Conservation (phyloP, 2,888 invertebrate genomes). For the Chrysodeixis includens region DNA sequence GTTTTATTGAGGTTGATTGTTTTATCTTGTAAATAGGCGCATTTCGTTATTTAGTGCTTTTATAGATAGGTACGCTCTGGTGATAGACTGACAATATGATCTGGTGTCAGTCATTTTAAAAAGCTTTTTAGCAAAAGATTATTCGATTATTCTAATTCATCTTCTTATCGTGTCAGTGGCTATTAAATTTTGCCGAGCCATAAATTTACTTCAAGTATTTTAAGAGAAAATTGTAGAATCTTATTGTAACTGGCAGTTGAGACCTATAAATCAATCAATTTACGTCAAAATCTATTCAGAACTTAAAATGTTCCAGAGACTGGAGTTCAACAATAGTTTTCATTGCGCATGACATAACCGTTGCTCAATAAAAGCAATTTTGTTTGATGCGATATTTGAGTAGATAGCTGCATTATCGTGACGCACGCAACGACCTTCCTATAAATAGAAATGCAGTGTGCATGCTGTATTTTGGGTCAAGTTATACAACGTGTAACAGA, state of each 20-base stretch:
- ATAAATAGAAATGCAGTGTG: conserved; percentile 34
- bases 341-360: conserved; percentile 3
- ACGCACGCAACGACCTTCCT: conserved; percentile 43
- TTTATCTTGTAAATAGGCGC: background rate
- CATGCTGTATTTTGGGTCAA: conserved; percentile 14
- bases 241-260: background rate
- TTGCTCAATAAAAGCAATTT: conserved; percentile 28
- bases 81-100: too few species aligned
- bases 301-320: background rate
- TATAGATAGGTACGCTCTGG: too few species aligned
- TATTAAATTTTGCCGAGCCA: too few species aligned
- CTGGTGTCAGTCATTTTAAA: too few species aligned
- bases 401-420: conserved; percentile 34
- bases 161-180: too few species aligned
- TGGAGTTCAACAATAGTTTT: background rate
- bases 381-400: conserved; percentile 18
- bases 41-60: too few species aligned
- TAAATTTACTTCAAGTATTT: too few species aligned
- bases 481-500: background rate
- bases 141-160: too few species aligned
- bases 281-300: too few species aligned
- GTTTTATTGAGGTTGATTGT: background rate
- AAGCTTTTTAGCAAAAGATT: too few species aligned
- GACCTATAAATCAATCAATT: background rate
- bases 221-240: too few species aligned